Base-by-base conservation (phyloP, 2,113 vertebrate genomes). In the Phalacrocorax aristotelis region DNA sequence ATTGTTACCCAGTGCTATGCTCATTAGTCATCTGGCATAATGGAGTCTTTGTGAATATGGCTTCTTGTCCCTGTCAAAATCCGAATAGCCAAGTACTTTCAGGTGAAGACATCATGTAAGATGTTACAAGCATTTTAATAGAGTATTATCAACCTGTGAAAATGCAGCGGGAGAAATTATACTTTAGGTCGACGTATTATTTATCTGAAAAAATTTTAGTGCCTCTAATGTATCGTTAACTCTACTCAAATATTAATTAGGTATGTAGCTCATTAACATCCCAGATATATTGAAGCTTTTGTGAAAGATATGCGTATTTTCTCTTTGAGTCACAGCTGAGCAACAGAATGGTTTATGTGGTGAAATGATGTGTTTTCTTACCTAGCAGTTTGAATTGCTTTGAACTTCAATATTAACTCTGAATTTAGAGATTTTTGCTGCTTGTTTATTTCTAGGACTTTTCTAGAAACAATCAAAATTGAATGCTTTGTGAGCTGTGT, bases 391-490 rank as follows among this genome's bases (percentile, higher is more conserved):
- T 70, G 36, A 77, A 80, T 86, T 93, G 62, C 58, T 49, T 26
- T 83, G 3, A 85, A 83, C 54, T 80, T 93, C 29, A 76, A 19
- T 29, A 29, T 66, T 71, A 60, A 64, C 12, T 83, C 9, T 61
- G 66, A 71, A 49, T 79, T 68, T 65, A 5, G 72, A 77, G 36
- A 40, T 68, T n/a, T 83, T 36, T 52, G 38, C 48, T 71, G 26
- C 79, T 76, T 88, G 26, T 60, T 94, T 94, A 55, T 92, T 94
- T 95, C 49, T 85, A 69, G 62, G 55, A 86, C 36, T 83, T 85
- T 29, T 60, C 68, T 92, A 51, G 57, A 94, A 74, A 21, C 32
- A 48, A 9, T 40, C 40, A 68, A 65, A 87, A 48, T 55, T 5
- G 14, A 77, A 44, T 87, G 52, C 34, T 93, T 79, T 93, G 66